phyloP scores from a whole-genome alignment of 2,113 vertebrate species.

The Aplodontia rufa region DNA sequence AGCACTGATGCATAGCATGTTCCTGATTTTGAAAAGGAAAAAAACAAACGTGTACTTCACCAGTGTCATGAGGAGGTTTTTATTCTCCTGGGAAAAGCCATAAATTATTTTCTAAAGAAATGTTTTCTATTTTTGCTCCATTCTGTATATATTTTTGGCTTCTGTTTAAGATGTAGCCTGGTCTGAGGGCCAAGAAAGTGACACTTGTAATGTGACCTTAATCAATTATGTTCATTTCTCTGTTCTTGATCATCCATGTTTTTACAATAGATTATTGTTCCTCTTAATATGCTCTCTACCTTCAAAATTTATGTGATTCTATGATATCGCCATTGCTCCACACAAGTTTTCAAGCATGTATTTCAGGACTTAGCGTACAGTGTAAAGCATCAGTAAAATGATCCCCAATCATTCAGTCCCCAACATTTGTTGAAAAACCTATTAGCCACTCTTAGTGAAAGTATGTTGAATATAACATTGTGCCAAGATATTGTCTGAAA shows the following conservation, averaged over 20 bases:
- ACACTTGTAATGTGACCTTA: not conserved
- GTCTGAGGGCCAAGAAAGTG: not conserved
- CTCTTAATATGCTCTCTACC: not conserved
- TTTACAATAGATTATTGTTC: not conserved
- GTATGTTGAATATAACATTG: not conserved
- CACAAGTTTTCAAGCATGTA: not conserved
- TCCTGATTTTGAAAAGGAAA: conserved; percentile 80
- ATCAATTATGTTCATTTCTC: not conserved
- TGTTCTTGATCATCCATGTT: not conserved
- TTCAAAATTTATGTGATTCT: not conserved
- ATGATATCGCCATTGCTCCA: not conserved
- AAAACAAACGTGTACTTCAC: conserved; percentile 69
- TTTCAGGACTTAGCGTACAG: not conserved
- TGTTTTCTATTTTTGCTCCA: conserved; percentile 63
- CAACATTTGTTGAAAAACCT: not conserved
- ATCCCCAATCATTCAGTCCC: not conserved
- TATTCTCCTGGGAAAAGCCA: conserved; percentile 46
- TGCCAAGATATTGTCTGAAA: not conserved
- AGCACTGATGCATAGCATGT: conserved; percentile 83
- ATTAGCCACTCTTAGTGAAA: not conserved
- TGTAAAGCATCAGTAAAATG: not conserved
- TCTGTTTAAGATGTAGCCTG: conserved; percentile 49
- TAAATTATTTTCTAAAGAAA: conserved; percentile 73
- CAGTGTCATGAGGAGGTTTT: conserved; percentile 75
- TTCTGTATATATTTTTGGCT: conserved; percentile 55